These are phyloP conservation scores for Mus spicilegus DNA, from an alignment of 2,113 vertebrate species.

Conservation along the genomic window DNA sequence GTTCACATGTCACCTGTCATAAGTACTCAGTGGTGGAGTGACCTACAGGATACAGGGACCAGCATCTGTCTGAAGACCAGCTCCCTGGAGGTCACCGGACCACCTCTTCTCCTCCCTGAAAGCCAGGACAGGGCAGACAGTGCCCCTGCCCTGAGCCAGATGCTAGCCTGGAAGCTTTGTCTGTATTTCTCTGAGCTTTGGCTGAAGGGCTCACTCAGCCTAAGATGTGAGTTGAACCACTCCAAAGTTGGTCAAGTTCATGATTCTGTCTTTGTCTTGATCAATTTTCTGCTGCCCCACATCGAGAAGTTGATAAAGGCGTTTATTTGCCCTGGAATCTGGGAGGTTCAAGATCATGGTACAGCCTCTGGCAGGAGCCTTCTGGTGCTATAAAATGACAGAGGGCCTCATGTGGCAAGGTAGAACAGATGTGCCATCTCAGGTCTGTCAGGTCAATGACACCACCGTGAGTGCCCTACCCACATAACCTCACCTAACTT, in stretches of 20 bases:
- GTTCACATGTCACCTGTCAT: background rate
- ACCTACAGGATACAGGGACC: background rate
- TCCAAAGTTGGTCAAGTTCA: accelerated
- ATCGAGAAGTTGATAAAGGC: background rate
- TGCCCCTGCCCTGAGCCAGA: accelerated
- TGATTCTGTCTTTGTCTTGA: no score
- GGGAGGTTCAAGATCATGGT: no score
- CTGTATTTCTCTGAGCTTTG: accelerated
- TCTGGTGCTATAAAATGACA: no score
- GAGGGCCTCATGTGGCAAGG: background rate
- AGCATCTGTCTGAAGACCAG: background rate
- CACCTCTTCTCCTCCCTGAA: background rate
- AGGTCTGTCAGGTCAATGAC: background rate
- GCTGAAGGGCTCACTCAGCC: accelerated
- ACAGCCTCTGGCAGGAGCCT: background rate
- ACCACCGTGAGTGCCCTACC: background rate
- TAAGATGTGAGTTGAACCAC: accelerated
- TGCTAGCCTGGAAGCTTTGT: accelerated
- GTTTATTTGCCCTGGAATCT: background rate
- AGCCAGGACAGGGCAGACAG: background rate
- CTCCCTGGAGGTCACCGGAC: background rate
- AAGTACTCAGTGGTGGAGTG: background rate
- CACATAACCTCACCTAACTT: background rate
- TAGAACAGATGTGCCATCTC: no score
- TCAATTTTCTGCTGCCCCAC: background rate